Base-by-base conservation (phyloP, 2,797 vertebrate genomes). In the Schizopygopsis malacanthus region DNA sequence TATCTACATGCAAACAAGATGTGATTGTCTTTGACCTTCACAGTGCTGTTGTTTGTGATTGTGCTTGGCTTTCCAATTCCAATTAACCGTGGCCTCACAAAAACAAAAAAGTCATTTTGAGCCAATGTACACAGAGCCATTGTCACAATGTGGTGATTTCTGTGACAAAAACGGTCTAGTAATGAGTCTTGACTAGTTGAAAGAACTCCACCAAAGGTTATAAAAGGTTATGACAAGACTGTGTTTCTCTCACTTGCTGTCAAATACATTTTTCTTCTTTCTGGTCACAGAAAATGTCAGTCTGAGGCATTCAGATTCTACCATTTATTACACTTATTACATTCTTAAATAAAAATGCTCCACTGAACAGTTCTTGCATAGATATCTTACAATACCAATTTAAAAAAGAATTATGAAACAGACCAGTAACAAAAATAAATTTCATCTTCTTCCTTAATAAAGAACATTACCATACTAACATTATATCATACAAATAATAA, bases 301-400 rank as follows among this genome's bases (percentile, higher is more conserved):
- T 93, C 96, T 95, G 95, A 92, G 92, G 93, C 92, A 96, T 97
- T 96, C 97, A 96, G 97, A 98, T 98, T 98, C 98, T 96, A 99
- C 98, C 96, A 97, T 99, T 99, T 99, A 99, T 99, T 99, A 99
- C 98, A 99, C 98, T 95, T 99, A 98, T 97, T 99, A 99, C 98
- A 99, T 99, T 99, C 98, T 99, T 98, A 99, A 99, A 99, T 99
- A 98, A 99, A 99, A 99, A 99, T 97, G 97, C 98, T 97, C 98
- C 97, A 99, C 97, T 96, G 97, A 98, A 99, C 98, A 98, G 97
- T 98, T 97, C 98, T 99, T 99, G 98, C 98, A 99, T 99, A 99
- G 98, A 99, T 98, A 99, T 99, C 97, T 99, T 99, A 99, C 98
- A 99, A 99, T 99, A 99, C 98, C 97, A 99, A 99, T 99, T 99